Conservation (phyloP, 1,140 invertebrate genomes). For the Trissolcus basalis region DNA sequence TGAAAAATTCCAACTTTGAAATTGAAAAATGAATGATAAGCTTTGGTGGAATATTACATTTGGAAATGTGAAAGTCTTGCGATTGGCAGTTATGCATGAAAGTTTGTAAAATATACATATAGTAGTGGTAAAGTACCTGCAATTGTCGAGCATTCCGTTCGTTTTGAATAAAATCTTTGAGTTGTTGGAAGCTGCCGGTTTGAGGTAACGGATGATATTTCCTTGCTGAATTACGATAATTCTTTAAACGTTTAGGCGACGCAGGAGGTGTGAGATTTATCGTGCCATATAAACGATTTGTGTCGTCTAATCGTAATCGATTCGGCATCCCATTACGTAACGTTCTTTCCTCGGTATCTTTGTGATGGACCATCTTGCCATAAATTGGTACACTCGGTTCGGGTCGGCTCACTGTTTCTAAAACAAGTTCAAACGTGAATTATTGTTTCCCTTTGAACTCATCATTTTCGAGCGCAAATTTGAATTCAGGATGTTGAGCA, state of each 20-base stretch:
- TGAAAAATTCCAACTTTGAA: too few species aligned
- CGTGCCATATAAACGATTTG: slow-evolving; percentile 73
- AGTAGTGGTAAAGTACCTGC: slow-evolving; percentile 58
- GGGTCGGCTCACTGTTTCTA: slow-evolving; percentile 27
- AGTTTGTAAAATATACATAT: not conserved
- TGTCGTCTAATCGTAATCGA: slow-evolving; percentile 73
- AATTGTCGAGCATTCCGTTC: slow-evolving; percentile 81
- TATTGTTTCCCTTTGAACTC: not conserved
- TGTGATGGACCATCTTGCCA: slow-evolving; percentile 78
- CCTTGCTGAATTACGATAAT: slow-evolving; percentile 62
- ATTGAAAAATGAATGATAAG: too few species aligned
- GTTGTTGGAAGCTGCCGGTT: slow-evolving; percentile 80
- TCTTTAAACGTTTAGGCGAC: slow-evolving; percentile 59
- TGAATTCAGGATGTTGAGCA: not conserved
- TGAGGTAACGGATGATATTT: slow-evolving; percentile 72
- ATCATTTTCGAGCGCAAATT: not conserved
- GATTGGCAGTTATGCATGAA: too few species aligned
- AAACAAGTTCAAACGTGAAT: slow-evolving; percentile 2
- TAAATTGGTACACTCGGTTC: slow-evolving; percentile 75
- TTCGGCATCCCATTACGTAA: slow-evolving; percentile 68
- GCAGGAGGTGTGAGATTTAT: slow-evolving; percentile 69
- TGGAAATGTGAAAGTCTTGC: too few species aligned
- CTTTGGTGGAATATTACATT: too few species aligned
- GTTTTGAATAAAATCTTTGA: slow-evolving; percentile 79
- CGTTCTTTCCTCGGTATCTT: slow-evolving; percentile 75